Evolutionary conservation across 2,888 invertebrate genomes (phyloP), one percentile per base, ranked within the genome.

Genomic region (Lymantria monacha): DNA sequence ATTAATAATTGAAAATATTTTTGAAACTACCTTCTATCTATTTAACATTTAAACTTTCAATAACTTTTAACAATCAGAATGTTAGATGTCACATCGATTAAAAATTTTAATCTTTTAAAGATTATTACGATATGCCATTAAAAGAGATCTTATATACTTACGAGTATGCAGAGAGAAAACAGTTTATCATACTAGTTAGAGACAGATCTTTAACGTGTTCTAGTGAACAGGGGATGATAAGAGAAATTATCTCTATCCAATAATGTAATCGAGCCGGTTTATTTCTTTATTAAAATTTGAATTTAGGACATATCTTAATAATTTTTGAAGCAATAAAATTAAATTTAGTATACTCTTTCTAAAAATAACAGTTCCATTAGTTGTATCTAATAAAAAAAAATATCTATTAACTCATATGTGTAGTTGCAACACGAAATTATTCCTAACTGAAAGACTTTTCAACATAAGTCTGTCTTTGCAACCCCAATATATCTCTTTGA

Each of bases 1-100:
- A 59, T 22, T 22, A 22, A 22, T 22, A 64, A 60, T 61, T 66
- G 61, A 68, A 68, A 66, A 63, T 61, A 66, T 56, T 57, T 53
- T 47, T 44, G 59, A 55, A 60, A 61, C 68, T 72, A 74, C 64
- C 68, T 71, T 72, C 52, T 57, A 55, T 69, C 55, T 45, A 55
- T 59, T 63, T 55, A 51, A 61, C 46, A 46, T 55, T 65, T 53
- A 61, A 57, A 61, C 61, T 62, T 46, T 57, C 47, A 46, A 30
- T 40, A 9, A 44, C 45, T 43, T 61, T 60, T 62, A 69, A 69
- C 65, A 66, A 68, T 58, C 53, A 61, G 46, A 48, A 49, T 49
- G 43, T 55, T 42, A 43, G 15, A 49, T 54, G 43, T 53, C 30
- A 58, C 40, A 55, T 49, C 9, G 41, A 62, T 41, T 41, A 48